Base-by-base conservation (phyloP, 1,140 invertebrate species). In the Oryzaephilus surinamensis region DNA sequence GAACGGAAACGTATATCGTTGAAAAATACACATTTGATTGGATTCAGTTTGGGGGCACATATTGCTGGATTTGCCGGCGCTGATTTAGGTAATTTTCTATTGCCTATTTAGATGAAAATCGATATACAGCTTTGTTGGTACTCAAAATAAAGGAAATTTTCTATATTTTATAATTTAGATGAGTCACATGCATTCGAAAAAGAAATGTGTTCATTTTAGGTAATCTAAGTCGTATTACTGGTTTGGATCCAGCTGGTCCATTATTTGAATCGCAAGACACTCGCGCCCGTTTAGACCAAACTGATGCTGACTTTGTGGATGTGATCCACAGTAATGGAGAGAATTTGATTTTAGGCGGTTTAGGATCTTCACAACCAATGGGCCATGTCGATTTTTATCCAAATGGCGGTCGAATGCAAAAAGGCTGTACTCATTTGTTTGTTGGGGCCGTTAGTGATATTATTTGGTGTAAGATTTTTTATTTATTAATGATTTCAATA, bases 321-420 rank as follows among this genome's bases (percentile, higher is more conserved):
- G 87, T 93, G 0, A 94, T 96, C 28, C 92, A 97, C 57, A 90
- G 86, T 8, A 93, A 96, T 59, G 91, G 88, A 0, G 86, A 91
- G 54, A 87, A 86, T 43, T 63, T 93, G 1, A 79, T 92, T 18
- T 65, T 89, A 24, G 88, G 88, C 1, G 84, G 84, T 0, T 57
- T 91, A 7, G 87, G 88, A 3, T 81, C 81, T 1, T 83, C 79
- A 65, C 82, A 91, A 57, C 82, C 86, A 0, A 82, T 87, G 75
- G 90, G 84, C 0, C 82, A 96, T 54, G 84, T 92, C 0, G 90
- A 94, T 59, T 94, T 92, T 56, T 92, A 91, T 56, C 87, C 87
- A 0, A 93, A 94, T 50, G 88, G 89, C 0, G 89, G 89, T 0
- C 68, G 85, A 14, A 86, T 90, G 62, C 90, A 94, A 58, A 88